Base-by-base conservation (phyloP, 2,797 vertebrate genomes). In the Typhlichthys eigenmanni region DNA sequence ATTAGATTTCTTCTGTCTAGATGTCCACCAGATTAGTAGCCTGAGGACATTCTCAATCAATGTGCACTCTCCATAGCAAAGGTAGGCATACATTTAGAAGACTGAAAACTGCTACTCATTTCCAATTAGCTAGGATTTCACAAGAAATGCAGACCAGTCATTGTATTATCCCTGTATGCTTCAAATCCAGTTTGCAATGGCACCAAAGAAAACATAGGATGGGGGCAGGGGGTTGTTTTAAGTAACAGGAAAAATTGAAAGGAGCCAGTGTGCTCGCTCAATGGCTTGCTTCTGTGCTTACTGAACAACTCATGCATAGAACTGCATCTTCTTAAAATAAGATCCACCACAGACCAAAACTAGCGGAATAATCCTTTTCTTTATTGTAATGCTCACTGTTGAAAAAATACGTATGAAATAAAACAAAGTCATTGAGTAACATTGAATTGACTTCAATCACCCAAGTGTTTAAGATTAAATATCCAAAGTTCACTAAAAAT, bases 401-500 rank as follows among this genome's bases (percentile, higher is more conserved):
- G 64, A 16, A 72, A 75, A 83, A 82, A 78, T 46, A 64, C 34
- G 62, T 72, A 24, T 17, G 48, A 68, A 77, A 74, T 55, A 58
- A 75, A 72, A 76, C 60, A 66, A 52, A 69, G 47, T 53, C 59
- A 58, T 34, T 63, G 60, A 55, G 43, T 52, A 56, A 66, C 8
- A 51, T 17, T 71, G 16, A 61, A 60, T 47, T 8, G 53, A 60
- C 45, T 69, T 50, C 49, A 67, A 59, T 47, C 47, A 61, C 8
- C 51, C 56, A n/a, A 13, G 45, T 34, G 51, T 57, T 49, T 46
- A 62, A 62, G 19, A 76, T 58, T 38, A 62, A 53, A 64, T 70
- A 12, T 74, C 68, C 60, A 60, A 79, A 54, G 47, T 66, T 64
- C 24, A 76, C 54, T 45, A 55, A 76, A 66, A 69, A 57, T 51